Percentiles rank a stretch among this genome's conserved stretches.
Conservation (phyloP, 2,797 vertebrate genomes). For the Chrosomus eos region DNA sequence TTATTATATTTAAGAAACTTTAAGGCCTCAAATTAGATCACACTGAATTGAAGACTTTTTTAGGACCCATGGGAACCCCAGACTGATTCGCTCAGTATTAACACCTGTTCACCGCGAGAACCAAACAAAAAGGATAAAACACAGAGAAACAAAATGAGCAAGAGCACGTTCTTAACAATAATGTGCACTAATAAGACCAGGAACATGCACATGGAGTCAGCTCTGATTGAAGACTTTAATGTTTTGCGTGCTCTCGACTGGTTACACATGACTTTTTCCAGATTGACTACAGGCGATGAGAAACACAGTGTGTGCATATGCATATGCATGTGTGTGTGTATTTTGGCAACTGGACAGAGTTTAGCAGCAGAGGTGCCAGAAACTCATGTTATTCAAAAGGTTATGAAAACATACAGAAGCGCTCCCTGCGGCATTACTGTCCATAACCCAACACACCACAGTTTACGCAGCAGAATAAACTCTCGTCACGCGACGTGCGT, state of each 20-base stretch:
- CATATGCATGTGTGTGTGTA: slow-evolving; percentile 58
- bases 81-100: neutral
- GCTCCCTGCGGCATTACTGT: slow-evolving; percentile 36
- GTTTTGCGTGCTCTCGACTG: neutral
- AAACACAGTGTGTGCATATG: neutral
- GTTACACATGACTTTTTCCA: neutral
- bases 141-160: neutral
- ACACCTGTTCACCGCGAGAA: neutral
- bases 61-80: neutral
- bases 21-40: neutral
- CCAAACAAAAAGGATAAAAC: neutral
- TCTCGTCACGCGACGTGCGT: neutral
- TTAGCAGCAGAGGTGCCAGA: slow-evolving; percentile 62
- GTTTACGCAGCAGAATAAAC: slow-evolving; percentile 30
- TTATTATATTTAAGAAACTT: neutral
- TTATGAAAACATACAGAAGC: slow-evolving; percentile 64
- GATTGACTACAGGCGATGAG: slow-evolving; percentile 28
- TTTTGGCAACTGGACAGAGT: slow-evolving; percentile 67
- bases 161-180: too few relatives aligned
- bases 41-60: neutral
- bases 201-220: neutral
- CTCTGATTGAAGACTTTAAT: neutral
- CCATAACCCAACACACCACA: neutral
- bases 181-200: neutral
- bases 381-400: slow-evolving; percentile 60